Evolutionary conservation across 2,797 vertebrate genomes (phyloP), one percentile per base, ranked within the genome.

Genomic region (Adrianichthys oophorus): DNA sequence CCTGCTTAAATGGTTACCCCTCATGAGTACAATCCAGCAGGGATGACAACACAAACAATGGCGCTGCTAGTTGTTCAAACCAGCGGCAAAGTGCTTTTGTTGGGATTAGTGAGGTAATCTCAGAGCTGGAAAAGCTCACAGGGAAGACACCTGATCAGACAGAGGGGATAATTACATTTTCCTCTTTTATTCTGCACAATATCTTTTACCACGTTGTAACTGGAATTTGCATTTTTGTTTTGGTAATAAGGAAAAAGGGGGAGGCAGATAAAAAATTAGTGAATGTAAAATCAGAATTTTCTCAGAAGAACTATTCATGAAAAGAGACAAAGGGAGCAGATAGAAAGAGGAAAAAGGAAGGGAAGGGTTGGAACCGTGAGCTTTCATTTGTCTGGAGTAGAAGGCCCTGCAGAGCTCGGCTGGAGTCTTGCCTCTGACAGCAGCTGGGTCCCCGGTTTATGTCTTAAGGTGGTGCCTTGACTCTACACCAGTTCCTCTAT

Each of bases 391-490:
- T 80, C 71, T 81, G 68, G 62, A 78, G 68, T 70, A 87, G 85
- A 87, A 80, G 83, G 78, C 87, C 32, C 84, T 82, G 80, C 70
- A 82, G 88, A 79, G 82, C 75, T 89, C 83, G 84, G 83, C 80
- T 84, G 78, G 75, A 83, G 56, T 78, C 64, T 58, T 68, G 76
- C 58, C 68, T 85, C 76, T 86, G 83, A 80, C 84, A 86, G 78
- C 90, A 90, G 87, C 84, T 91, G 85, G n/a, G 83, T 78, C 86
- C 80, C 83, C 78, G 73, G 82, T 74, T 89, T 84, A 80, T 90
- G 85, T 90, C 90, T 92, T 90, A 87, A 90, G 90, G 89, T 91
- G 79, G 54, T 83, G 88, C 84, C 85, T 85, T 76, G 72, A 80
- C 75, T 86, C 78, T n/a, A 12, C 73, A 70, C 67, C 74, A 81